Conservation (phyloP, 2,888 invertebrate species). For the Limnephilus marmoratus region DNA sequence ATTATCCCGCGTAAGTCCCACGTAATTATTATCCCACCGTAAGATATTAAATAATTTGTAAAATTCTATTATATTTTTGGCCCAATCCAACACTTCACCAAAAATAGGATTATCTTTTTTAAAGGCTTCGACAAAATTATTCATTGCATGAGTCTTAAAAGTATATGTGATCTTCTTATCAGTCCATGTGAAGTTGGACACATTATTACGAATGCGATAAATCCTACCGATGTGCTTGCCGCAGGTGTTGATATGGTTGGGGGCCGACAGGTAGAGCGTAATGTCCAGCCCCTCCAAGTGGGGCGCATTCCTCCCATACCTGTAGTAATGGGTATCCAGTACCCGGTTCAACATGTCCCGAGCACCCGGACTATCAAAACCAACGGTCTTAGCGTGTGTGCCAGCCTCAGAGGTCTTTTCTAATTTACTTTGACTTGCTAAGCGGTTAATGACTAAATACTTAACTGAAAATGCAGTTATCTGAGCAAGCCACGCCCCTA, state of each 20-base stretch:
- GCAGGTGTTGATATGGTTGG: too few species aligned
- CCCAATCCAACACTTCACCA: not conserved
- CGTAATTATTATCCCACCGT: too few species aligned
- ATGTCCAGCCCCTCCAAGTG: too few species aligned
- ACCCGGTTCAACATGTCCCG: not conserved
- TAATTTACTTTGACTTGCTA: too few species aligned
- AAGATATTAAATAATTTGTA: too few species aligned
- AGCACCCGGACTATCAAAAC: not conserved
- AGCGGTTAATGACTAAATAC: too few species aligned
- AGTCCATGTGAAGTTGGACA: too few species aligned
- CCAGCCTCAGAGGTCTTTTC: not conserved
- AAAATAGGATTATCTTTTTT: not conserved
- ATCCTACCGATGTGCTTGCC: not conserved
- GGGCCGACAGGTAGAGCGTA: too few species aligned
- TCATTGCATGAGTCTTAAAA: not conserved
- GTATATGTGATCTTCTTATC: too few species aligned
- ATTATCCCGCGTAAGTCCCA: too few species aligned
- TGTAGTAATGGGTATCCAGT: not conserved
- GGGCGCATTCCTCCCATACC: not conserved
- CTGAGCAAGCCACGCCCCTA: too few species aligned
- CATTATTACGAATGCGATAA: not conserved
- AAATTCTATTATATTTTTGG: not conserved
- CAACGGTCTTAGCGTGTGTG: not conserved
- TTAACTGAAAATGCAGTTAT: too few species aligned
- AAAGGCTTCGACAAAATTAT: not conserved